These are phyloP conservation scores for Bucorvus abyssinicus DNA, from an alignment of 2,797 vertebrate genomes.

Conservation along the genomic window DNA sequence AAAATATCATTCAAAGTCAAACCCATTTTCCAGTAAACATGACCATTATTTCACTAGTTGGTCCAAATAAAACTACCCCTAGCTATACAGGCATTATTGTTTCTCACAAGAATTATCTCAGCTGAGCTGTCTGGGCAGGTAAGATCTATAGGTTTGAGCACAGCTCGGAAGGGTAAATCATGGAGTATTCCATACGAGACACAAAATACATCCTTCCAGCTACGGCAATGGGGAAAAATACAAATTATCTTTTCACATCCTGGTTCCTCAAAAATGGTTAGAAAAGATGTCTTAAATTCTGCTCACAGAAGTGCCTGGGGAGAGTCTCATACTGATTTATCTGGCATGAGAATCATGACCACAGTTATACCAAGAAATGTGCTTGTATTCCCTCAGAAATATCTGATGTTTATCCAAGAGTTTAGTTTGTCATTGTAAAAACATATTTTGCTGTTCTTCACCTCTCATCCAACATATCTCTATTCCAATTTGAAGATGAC, in stretches of 20 bases:
- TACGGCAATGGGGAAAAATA: not conserved
- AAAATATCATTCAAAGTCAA: not conserved
- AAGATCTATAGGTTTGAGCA: not conserved
- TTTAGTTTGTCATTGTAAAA: not conserved
- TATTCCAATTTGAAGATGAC: not conserved
- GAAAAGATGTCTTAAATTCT: not conserved
- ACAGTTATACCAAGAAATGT: not conserved
- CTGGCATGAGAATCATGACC: not conserved
- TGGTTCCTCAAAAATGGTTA: slow-evolving; percentile 1
- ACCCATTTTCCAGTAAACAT: not conserved
- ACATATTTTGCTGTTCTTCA: not conserved
- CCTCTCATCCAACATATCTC: not conserved
- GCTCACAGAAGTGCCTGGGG: not conserved
- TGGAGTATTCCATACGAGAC: not conserved
- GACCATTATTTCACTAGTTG: not conserved
- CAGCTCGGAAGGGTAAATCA: not conserved
- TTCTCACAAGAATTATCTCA: not conserved
- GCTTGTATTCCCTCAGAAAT: slow-evolving; percentile 6
- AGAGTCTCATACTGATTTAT: not conserved
- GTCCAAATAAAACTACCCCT: not conserved
- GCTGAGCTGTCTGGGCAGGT: not conserved
- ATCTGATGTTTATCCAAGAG: not conserved
- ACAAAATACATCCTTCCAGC: not conserved
- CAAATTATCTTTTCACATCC: not conserved
- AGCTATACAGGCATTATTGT: not conserved